Base-by-base conservation (phyloP, 2,888 invertebrate species). In the Hirtodrosophila cameraria region DNA sequence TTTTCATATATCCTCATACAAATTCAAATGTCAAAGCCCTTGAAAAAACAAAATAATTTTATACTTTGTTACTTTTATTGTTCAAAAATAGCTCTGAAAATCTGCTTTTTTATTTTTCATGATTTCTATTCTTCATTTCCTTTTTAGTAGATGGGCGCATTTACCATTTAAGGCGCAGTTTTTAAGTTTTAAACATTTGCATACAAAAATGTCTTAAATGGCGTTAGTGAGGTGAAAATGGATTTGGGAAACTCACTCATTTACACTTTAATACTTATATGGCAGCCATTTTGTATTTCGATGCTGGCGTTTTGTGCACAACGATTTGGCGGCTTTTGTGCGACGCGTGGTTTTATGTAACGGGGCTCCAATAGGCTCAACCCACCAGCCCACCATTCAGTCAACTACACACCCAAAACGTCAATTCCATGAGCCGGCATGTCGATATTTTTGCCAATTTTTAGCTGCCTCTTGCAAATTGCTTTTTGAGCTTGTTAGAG, bases 401-500 rank as follows among this genome's bases (percentile, higher is more conserved):
- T 5, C 25, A 15, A 15, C 15, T 45, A 33, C 18, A 33, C 12
- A 39, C 36, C 15, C 55, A 46, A 71, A 76, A 83, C 77, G 86
- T 80, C 83, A 79, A 82, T 75, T 84, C 71, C 86, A 78, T 81
- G 85, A 75, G 78, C 78, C 63, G 61, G 38, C 79, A 64, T 78
- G 80, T 84, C 86, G 81, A 81, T 80, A 80, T 86, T 81, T 81
- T 81, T 77, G 61, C 64, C 81, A 86, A 86, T 86, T 86, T 81
- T 86, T 77, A 63, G 66, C 59, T 48, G 66, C 66, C 74, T 65
- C 68, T 43, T 74, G 71, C 84, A 82, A 82, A 82, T 86, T 82
- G 81, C 81, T 86, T 82, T 80, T 82, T 82, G 82, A 86, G 81
- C 86, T 80, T 80, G 80, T 80, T 81, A 81, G 81, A 80, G 86